Percentiles rank a stretch among this genome's conserved stretches.
These are phyloP conservation scores for Pangasius djambal DNA, from an alignment of 2,797 vertebrate genomes.

Conservation along the genomic window DNA sequence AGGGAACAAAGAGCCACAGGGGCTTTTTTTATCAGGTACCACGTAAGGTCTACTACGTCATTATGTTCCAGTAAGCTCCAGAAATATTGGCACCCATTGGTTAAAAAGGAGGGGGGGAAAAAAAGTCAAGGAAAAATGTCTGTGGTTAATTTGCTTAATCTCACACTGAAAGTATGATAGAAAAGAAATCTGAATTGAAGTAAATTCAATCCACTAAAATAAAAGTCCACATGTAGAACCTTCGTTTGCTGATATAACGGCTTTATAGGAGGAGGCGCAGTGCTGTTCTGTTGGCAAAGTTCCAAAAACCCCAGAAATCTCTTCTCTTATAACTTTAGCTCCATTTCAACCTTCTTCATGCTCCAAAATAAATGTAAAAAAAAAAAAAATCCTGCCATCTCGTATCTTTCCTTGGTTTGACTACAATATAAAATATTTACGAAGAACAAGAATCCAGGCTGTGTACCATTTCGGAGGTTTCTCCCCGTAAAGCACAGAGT, in stretches of 20 bases:
- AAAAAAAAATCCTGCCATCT: neutral
- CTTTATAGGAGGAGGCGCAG: neutral
- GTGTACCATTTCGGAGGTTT: constrained; percentile 95
- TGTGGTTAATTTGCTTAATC: neutral
- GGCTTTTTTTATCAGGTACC: neutral
- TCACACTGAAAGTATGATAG: neutral
- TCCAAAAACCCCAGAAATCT: neutral
- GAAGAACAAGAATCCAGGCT: neutral
- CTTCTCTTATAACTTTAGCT: neutral
- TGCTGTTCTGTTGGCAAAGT: neutral
- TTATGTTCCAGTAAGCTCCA: neutral
- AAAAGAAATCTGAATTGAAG: neutral
- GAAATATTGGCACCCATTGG: neutral
- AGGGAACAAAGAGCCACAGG: neutral
- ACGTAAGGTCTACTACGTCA: neutral
- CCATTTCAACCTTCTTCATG: neutral
- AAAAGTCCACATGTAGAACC: neutral
- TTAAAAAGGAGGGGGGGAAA: no score
- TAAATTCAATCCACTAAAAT: neutral
- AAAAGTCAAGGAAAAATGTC: no score
- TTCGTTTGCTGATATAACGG: neutral
- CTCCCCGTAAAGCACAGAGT: constrained; percentile 93
- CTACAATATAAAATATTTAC: neutral
- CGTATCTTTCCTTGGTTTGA: neutral
- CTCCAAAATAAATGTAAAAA: neutral